A percentile compares a stretch with the other conserved stretches of the same genome.
Conservation (phyloP, 2,888 invertebrate genomes). For the Tetragonula carbonaria region DNA sequence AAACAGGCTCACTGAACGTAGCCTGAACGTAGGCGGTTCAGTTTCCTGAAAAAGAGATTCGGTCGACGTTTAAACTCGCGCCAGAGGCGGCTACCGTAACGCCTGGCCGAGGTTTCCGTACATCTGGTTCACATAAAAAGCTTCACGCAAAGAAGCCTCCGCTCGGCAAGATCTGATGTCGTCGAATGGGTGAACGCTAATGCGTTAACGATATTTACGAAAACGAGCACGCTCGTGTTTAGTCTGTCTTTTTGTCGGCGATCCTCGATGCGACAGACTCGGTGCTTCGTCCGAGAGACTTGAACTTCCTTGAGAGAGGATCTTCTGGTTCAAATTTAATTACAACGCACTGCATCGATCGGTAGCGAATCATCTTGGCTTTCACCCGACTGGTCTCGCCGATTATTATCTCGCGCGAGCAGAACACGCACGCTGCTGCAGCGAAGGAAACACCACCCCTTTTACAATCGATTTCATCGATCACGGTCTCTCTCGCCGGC, state of each 20-base stretch:
- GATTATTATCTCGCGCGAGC: no score
- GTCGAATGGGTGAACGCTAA: slow-evolving; percentile 57
- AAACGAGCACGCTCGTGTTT: slow-evolving; percentile 60
- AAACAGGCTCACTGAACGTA: not conserved
- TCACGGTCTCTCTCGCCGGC: not conserved
- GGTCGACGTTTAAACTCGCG: slow-evolving; percentile 67
- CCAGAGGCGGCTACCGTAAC: slow-evolving; percentile 66
- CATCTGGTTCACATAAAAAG: slow-evolving; percentile 78
- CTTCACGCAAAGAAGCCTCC: slow-evolving; percentile 48
- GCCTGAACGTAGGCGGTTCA: not conserved
- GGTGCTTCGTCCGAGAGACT: no score
- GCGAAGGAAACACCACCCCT: not conserved
- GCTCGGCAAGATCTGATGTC: slow-evolving; percentile 58
- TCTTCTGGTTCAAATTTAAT: no score
- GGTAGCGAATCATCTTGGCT: no score
- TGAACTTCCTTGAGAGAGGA: no score
- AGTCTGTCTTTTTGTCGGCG: slow-evolving; percentile 57
- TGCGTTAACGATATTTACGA: slow-evolving; percentile 59
- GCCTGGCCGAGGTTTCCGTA: slow-evolving; percentile 50
- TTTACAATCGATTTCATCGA: not conserved
- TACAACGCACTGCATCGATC: no score
- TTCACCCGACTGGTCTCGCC: no score
- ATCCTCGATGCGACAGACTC: not conserved
- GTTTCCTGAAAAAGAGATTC: slow-evolving; percentile 52
- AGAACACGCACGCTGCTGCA: no score